A percentile compares a stretch with the other conserved stretches of the same genome.
phyloP scores from a whole-genome alignment of 1,140 invertebrate genomes.

The Zaprionus camerounensis region DNA sequence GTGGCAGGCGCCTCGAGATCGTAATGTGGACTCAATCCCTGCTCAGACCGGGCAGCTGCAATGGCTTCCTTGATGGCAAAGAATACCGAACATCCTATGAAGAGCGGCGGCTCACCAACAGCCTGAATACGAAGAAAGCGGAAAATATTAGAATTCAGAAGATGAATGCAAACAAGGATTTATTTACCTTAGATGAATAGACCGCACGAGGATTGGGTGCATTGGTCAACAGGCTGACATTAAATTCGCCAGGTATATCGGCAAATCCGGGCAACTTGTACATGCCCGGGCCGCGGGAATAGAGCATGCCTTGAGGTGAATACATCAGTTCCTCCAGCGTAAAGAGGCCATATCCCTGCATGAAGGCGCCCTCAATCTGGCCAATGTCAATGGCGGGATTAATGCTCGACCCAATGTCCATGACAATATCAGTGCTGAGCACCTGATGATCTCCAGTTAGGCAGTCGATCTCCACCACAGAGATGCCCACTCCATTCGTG shows the following conservation, averaged over 20 bases:
- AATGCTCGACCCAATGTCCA: slow-evolving; percentile 95
- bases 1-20: slow-evolving; percentile 94
- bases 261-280: slow-evolving; percentile 97
- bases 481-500: slow-evolving; percentile 91
- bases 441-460: slow-evolving; percentile 95
- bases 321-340: slow-evolving; percentile 95
- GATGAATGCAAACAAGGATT: no score
- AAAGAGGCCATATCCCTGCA: slow-evolving; percentile 96
- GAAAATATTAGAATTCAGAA: not conserved
- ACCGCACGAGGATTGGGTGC: slow-evolving; percentile 94
- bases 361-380: slow-evolving; percentile 97
- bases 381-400: slow-evolving; percentile 98
- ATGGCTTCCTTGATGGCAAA: slow-evolving; percentile 97
- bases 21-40: slow-evolving; percentile 87
- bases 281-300: slow-evolving; percentile 94
- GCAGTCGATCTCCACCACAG: slow-evolving; percentile 95
- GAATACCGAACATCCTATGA: slow-evolving; percentile 93
- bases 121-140: slow-evolving; percentile 86
- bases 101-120: slow-evolving; percentile 97
- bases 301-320: slow-evolving; percentile 92
- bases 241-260: slow-evolving; percentile 96
- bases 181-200: slow-evolving; percentile 95
- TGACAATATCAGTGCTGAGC: slow-evolving; percentile 95
- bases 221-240: slow-evolving; percentile 95
- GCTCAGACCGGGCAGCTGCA: slow-evolving; percentile 89